Base-by-base conservation (phyloP, 2,888 invertebrate genomes). In the Zonitis immaculata region DNA sequence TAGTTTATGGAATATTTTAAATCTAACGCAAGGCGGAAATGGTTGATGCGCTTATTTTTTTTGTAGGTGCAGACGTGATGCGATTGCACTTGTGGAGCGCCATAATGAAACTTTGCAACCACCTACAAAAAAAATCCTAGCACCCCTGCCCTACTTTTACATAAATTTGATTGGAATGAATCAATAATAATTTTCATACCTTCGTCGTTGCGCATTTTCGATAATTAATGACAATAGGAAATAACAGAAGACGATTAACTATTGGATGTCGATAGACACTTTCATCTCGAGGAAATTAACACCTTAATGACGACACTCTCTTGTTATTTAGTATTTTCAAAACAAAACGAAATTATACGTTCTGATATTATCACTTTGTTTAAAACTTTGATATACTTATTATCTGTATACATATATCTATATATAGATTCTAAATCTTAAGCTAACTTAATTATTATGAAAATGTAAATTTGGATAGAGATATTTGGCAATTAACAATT, bases 401-500 rank as follows among this genome's bases (percentile, higher is more conserved):
- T n/a, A n/a, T n/a, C n/a, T n/a, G n/a, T n/a, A n/a, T n/a, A n/a
- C n/a, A n/a, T n/a, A n/a, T n/a, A n/a, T n/a, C n/a, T n/a, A n/a
- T n/a, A n/a, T n/a, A n/a, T n/a, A n/a, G 6, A 35, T 22, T 39
- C 28, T 27, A 25, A 51, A 46, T 50, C 26, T 50, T 35, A 44
- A 35, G 30, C 46, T 51, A 51, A 51, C 51, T 30, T 30, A 47
- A 52, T 47, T 52, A 47, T 26, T 22, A 18, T n/a, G 28, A 43
- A 47, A 42, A 46, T 47, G 51, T 18, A 47, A 46, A 51, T 48
- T 42, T 42, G 27, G 42, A 48, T 48, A 42, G 39, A 48, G 42
- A 42, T 48, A 39, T 18, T 25, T 47, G 39, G 22, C 47, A 47
- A 35, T 25, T 35, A 42, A 47, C 22, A 11, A 7, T 25, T 27